phyloP scores from a whole-genome alignment of 2,797 vertebrate species.

The Novumbra hubbsi region DNA sequence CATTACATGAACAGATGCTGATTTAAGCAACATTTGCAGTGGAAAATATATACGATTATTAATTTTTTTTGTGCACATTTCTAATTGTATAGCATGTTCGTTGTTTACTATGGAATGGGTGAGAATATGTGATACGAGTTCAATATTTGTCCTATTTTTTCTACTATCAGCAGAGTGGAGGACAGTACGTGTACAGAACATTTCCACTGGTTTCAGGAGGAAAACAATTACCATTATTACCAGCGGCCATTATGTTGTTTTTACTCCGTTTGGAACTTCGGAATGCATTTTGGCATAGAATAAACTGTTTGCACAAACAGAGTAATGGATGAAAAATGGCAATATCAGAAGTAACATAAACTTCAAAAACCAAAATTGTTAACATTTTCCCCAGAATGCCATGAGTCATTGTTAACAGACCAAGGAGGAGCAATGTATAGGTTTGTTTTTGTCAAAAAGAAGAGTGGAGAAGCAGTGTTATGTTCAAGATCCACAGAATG shows the following conservation, averaged over 20 bases:
- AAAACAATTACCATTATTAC: not conserved
- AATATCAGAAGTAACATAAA: conserved; percentile 2
- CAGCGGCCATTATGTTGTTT: conserved; percentile 15
- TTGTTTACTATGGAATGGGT: no score
- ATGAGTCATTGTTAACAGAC: conserved; percentile 15
- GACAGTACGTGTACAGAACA: not conserved
- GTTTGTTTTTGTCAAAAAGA: conserved; percentile 13
- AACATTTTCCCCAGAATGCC: conserved; percentile 13
- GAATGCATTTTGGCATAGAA: not conserved
- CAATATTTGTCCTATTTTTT: not conserved
- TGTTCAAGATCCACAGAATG: not conserved
- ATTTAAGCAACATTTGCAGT: no score
- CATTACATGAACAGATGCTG: no score
- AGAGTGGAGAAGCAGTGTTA: conserved; percentile 12
- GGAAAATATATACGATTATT: no score
- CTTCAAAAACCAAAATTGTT: conserved; percentile 33
- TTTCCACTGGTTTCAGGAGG: not conserved
- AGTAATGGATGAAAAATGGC: conserved; percentile 21
- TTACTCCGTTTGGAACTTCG: not conserved
- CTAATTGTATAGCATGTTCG: no score
- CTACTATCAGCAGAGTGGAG: not conserved
- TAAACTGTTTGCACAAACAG: not conserved
- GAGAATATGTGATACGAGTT: no score
- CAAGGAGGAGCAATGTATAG: not conserved
- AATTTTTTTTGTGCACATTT: no score